Evolutionary conservation across 1,140 invertebrate species (phyloP), one percentile per base, ranked within the genome.

Genomic region (Ridgeia piscesae): DNA sequence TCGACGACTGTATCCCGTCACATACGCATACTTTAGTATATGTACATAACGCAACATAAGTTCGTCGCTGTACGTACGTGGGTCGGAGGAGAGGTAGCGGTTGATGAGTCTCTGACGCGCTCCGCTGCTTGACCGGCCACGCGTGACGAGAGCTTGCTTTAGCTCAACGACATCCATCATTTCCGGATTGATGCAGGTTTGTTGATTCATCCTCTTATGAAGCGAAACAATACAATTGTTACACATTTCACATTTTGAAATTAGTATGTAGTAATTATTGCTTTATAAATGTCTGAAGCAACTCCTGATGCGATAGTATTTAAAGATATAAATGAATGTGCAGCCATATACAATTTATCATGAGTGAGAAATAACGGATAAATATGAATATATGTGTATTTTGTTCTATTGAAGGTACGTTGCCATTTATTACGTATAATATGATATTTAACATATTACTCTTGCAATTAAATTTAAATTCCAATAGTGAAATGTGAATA

Each of bases 51-150:
- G n/a, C n/a, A n/a, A 42, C 4, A 42, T 42, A 42, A 6, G 42
- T 4, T 42, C 42, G 42, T 42, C 42, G 58, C 27, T 21, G 6
- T 90, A 90, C 89, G 1, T 90, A 90, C 89, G 89, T 35, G 14
- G 89, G 34, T 90, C 89, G 4, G 89, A n/a, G 17, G 34, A 14
- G 35, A 90, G 89, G 89, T 90, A 90, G 34, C 89, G 34, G 34
- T 90, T 90, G 11, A 90, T n/a, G 89, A 90, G 89, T 6, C 1
- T 90, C n/a, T 90, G 89, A 35, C 89, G 89, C 6, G 89, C 89
- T 1, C 89, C 89, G 34, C 31, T 21, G 31, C 9, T 14, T 35
- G 34, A 35, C 27, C 31, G 34, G 34, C 89, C 89, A 14, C 89
- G 34, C 35, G 31, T 35, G 21, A 90, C 35, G 34, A 90, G 89